Evolutionary conservation across 2,797 vertebrate species (phyloP), one percentile per base, ranked within the genome.

Genomic region (Hippocampus kuda): DNA sequence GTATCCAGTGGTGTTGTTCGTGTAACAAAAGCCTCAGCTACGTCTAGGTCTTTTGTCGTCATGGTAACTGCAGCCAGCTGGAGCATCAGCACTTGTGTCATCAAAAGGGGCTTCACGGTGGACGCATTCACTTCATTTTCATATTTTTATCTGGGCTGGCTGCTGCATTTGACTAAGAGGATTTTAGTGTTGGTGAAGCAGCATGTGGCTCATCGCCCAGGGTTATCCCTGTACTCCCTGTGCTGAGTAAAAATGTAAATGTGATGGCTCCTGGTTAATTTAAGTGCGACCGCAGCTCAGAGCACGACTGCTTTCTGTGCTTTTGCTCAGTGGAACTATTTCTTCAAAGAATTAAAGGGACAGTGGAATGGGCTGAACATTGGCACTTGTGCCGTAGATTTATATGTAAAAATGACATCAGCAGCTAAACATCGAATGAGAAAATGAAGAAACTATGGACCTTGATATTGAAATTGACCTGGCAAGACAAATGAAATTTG

Each of bases 11-110:
- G 59, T 18, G 30, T 34, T 60, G 79, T 77, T 80, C 60, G 26
- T 54, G 72, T 46, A 70, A 78, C 75, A 41, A 68, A 6, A 51
- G 78, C 78, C 70, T 82, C 75, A 77, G 72, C 84, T 79, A 83
- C 72, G 57, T 84, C 85, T 86, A 81, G 84, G 82, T 87, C 85
- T 89, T 87, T 79, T 82, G 89, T 91, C 86, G 70, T 86, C 82
- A 87, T 87, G 85, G 89, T 69, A 89, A 90, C 90, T 85, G 85
- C 80, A 79, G 76, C 75, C 81, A 68, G 81, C 76, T 69, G 67
- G 78, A 83, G 76, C 77, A 78, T 75, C 77, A 42, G 79, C 78
- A 78, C 79, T 79, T 71, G 67, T 81, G 78, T 69, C 81, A 82
- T 83, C 65, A 82, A 80, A 85, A 82, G 76, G 74, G 83, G 59